phyloP scores from a whole-genome alignment of 1,140 invertebrate genomes.

The Lepidostoma basale region DNA sequence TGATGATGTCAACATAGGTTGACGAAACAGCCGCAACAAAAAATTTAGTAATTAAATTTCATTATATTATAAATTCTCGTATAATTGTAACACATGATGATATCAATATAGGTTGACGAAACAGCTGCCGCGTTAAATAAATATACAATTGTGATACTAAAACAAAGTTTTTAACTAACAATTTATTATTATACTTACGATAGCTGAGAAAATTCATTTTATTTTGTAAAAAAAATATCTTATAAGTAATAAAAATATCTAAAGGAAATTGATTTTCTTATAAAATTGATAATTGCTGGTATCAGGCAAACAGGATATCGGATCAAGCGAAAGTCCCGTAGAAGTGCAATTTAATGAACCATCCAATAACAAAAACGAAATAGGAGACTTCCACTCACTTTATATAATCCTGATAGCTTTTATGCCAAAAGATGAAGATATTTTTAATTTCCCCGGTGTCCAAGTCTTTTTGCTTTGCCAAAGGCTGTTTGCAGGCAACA shows the following conservation, averaged over 20 bases:
- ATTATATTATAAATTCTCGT: too few relatives aligned
- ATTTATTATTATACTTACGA: neutral
- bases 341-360: slow-evolving; percentile 12
- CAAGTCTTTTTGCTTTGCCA: too few relatives aligned
- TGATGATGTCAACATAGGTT: too few relatives aligned
- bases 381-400: neutral
- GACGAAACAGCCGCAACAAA: too few relatives aligned
- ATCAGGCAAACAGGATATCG: neutral
- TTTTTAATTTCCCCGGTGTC: slow-evolving; percentile 35
- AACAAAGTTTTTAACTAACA: neutral
- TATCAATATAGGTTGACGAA: too few relatives aligned
- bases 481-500: too few relatives aligned
- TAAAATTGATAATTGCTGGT: neutral
- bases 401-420: slow-evolving; percentile 6
- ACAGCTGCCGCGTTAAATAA: too few relatives aligned
- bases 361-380: slow-evolving; percentile 3
- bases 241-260: neutral
- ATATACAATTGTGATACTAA: too few relatives aligned
- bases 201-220: neutral
- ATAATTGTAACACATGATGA: too few relatives aligned
- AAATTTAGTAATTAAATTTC: too few relatives aligned
- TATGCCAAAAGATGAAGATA: slow-evolving; percentile 7
- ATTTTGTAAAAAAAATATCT: neutral
- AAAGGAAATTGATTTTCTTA: neutral
- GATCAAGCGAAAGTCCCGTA: neutral